Evolutionary conservation across 2,888 invertebrate species (phyloP).

Genomic region (Gymnoscelis rufifasciata): DNA sequence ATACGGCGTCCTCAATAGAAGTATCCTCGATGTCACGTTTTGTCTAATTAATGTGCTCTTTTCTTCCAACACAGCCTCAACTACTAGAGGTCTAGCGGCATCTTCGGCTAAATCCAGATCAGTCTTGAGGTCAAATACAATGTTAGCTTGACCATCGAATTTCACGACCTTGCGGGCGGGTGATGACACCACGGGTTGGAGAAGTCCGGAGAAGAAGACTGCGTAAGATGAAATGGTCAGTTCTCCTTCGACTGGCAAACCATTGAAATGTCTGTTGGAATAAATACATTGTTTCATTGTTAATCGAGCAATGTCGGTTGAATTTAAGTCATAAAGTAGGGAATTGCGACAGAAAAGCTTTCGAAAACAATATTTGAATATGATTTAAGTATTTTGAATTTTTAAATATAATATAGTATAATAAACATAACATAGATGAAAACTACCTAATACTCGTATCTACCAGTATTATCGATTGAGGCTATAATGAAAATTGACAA

Average conservation of each 20-base stretch:
- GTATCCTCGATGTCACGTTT: constrained; percentile 82
- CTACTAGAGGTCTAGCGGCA: constrained; percentile 88
- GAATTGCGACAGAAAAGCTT: too few relatives aligned
- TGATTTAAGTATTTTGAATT: too few relatives aligned
- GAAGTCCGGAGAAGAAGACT: constrained; percentile 86
- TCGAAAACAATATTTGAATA: too few relatives aligned
- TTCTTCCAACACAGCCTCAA: constrained; percentile 95
- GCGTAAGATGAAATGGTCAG: constrained; percentile 91
- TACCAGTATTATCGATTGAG: too few relatives aligned
- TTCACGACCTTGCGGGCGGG: constrained; percentile 85
- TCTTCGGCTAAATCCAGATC: constrained; percentile 86
- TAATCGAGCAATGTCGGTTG: too few relatives aligned
- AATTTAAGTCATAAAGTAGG: too few relatives aligned
- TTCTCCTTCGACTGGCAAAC: constrained; percentile 91
- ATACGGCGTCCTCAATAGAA: constrained; percentile 79
- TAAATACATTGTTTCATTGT: too few relatives aligned
- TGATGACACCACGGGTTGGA: constrained; percentile 87
- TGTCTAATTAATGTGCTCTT: constrained; percentile 90
- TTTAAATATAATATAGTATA: too few relatives aligned
- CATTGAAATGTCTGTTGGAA: constrained; percentile 87
- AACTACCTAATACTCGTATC: too few relatives aligned
- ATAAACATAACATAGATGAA: too few relatives aligned
- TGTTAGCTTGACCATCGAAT: constrained; percentile 81
- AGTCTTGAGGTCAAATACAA: constrained; percentile 87
- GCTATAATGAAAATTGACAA: constrained; percentile 39